A percentile compares a stretch with the other conserved stretches of the same genome.
These are phyloP conservation scores for Toxotes lorentzi DNA, from an alignment of 2,797 vertebrate genomes.

Conservation along the genomic window DNA sequence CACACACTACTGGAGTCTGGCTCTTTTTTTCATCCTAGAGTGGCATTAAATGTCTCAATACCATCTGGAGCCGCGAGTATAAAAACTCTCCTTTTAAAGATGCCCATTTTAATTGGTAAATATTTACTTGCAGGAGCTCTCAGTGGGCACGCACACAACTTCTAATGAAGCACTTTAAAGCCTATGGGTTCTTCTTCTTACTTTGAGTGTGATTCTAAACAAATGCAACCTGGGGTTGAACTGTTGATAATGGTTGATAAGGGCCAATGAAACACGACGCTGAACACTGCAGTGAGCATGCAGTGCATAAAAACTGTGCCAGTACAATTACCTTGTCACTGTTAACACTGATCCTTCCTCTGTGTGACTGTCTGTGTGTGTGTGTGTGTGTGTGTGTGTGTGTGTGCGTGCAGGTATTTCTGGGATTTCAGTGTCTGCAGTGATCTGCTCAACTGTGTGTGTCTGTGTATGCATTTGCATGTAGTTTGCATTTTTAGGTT, in stretches of 20 bases:
- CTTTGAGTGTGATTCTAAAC: slow-evolving; percentile 69
- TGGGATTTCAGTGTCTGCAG: neutral
- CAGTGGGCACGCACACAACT: slow-evolving; percentile 54
- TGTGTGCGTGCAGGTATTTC: too few relatives aligned
- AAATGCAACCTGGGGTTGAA: slow-evolving; percentile 70
- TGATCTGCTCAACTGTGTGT: neutral
- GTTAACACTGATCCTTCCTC: slow-evolving; percentile 11
- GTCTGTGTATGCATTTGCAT: neutral
- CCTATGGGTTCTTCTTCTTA: slow-evolving; percentile 63
- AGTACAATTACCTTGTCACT: slow-evolving; percentile 38
- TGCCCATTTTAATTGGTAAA: slow-evolving; percentile 81
- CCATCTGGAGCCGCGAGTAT: slow-evolving; percentile 74
- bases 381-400: slow-evolving; percentile 18
- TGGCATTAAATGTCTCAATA: slow-evolving; percentile 75
- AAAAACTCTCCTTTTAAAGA: slow-evolving; percentile 67
- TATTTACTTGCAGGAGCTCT: slow-evolving; percentile 77
- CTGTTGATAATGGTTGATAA: slow-evolving; percentile 68
- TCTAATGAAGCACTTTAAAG: slow-evolving; percentile 71
- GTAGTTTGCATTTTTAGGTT: neutral
- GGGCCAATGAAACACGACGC: slow-evolving; percentile 47
- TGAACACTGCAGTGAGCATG: slow-evolving; percentile 37
- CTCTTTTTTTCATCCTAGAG: slow-evolving; percentile 69
- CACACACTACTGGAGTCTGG: slow-evolving; percentile 52
- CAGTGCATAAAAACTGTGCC: slow-evolving; percentile 37
- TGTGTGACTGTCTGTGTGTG: slow-evolving; percentile 6